A percentile compares a stretch with the other conserved stretches of the same genome.
phyloP scores from a whole-genome alignment of 2,888 invertebrate species.

The Pollenia griseotomentosa region DNA sequence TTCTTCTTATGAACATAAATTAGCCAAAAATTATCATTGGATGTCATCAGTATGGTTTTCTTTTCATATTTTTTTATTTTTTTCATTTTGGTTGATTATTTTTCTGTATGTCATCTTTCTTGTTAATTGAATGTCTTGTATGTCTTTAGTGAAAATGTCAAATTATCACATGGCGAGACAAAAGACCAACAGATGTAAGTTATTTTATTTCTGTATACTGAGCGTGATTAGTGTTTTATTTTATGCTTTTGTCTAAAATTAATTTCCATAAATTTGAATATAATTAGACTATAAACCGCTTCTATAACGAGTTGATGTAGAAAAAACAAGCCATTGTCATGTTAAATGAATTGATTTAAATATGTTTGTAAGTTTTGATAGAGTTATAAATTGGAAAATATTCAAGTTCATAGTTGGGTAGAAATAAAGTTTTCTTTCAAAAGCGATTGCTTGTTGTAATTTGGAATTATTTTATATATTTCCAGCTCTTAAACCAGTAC shows the following conservation, averaged over 20 bases:
- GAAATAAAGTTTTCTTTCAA: too few relatives aligned
- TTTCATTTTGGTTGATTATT: slow-evolving; percentile 15
- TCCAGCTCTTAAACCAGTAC: too few relatives aligned
- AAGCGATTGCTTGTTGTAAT: too few relatives aligned
- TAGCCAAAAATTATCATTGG: slow-evolving; percentile 72
- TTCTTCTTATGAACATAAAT: slow-evolving; percentile 70
- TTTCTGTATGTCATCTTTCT: slow-evolving; percentile 63
- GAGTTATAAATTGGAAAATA: background rate
- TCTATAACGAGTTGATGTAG: slow-evolving; percentile 10
- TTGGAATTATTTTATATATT: too few relatives aligned
- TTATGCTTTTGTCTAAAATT: slow-evolving; percentile 55
- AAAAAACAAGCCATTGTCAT: slow-evolving; percentile 8
- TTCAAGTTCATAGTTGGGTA: too few relatives aligned
- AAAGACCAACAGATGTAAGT: slow-evolving; percentile 72
- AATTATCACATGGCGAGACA: slow-evolving; percentile 70
- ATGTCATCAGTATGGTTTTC: slow-evolving; percentile 71
- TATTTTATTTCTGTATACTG: slow-evolving; percentile 33
- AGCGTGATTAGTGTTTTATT: slow-evolving; percentile 2
- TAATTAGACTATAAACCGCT: slow-evolving; percentile 61
- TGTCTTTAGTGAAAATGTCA: slow-evolving; percentile 73
- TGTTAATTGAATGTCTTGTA: slow-evolving; percentile 73
- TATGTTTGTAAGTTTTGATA: background rate
- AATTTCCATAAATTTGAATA: slow-evolving; percentile 68
- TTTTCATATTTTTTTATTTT: slow-evolving; percentile 36
- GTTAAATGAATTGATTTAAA: background rate